phyloP scores from a whole-genome alignment of 2,888 invertebrate species.

The Pardosa pseudoannulata region DNA sequence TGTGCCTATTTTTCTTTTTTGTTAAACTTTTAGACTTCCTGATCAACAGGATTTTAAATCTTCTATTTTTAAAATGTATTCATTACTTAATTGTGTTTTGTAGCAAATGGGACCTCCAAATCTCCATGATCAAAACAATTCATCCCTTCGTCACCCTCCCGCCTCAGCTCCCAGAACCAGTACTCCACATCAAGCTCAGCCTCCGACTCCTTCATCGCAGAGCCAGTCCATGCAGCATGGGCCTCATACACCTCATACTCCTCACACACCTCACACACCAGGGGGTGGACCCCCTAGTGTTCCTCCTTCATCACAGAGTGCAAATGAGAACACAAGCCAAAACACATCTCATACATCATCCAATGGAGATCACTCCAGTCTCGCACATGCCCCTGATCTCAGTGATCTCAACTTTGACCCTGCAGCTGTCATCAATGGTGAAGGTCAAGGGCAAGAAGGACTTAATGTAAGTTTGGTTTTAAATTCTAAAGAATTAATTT shows the following conservation, averaged over 20 bases:
- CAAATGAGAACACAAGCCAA: conserved; percentile 75
- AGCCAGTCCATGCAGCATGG: conserved; percentile 76
- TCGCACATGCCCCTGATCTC: conserved; percentile 68
- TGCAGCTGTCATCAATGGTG: conserved; percentile 93
- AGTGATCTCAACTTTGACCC: conserved; percentile 93
- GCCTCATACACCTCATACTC: conserved; percentile 83
- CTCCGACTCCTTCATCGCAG: conserved; percentile 52
- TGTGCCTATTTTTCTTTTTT: too few relatives aligned
- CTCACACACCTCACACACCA: conserved; percentile 85
- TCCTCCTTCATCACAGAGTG: conserved; percentile 72
- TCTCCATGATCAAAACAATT: conserved; percentile 55
- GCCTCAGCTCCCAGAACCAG: conserved; percentile 52
- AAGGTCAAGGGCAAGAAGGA: conserved; percentile 88
- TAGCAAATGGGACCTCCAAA: conserved; percentile 72
- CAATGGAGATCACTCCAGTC: conserved; percentile 47
- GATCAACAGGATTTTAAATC: too few relatives aligned
- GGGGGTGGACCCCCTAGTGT: conserved; percentile 77
- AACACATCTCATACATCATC: conserved; percentile 77
- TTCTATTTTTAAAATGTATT: too few relatives aligned
- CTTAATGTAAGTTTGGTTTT: conserved; percentile 87
- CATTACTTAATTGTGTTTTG: background rate
- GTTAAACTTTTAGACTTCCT: too few relatives aligned
- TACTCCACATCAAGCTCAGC: conserved; percentile 54
- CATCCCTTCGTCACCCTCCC: conserved; percentile 52
- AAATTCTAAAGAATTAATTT: too few relatives aligned